Evolutionary conservation across 2,888 invertebrate genomes (phyloP).

Genomic region (Eristalis tenax): DNA sequence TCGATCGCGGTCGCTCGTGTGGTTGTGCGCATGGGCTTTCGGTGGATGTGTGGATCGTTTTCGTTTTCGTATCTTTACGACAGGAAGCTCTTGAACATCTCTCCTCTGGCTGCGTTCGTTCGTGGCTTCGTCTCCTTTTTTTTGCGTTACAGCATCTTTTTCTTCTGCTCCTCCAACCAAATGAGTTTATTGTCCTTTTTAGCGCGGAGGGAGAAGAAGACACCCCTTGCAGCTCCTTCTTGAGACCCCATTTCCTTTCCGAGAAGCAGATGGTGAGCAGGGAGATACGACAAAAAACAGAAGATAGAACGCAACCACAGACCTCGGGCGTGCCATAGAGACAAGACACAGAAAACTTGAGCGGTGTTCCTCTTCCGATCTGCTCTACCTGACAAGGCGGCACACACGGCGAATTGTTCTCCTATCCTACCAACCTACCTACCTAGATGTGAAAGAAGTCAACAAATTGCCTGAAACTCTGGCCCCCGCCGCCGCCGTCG

Average conservation of each 20-base stretch:
- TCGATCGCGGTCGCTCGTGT: background rate
- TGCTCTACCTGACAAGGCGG: slow-evolving; percentile 8
- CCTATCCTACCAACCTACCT: slow-evolving; percentile 61
- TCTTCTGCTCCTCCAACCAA: background rate
- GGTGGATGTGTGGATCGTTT: background rate
- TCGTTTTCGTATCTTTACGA: slow-evolving; percentile 56
- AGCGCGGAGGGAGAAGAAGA: background rate
- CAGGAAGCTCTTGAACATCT: slow-evolving; percentile 51
- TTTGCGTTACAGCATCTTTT: slow-evolving; percentile 34
- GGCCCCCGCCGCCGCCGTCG: background rate
- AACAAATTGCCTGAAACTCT: slow-evolving; percentile 43
- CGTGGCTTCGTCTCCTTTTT: background rate
- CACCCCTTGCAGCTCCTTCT: background rate
- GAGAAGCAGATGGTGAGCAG: slow-evolving; percentile 4
- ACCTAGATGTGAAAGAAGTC: slow-evolving; percentile 63
- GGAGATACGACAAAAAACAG: background rate
- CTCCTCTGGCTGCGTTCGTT: slow-evolving; percentile 26
- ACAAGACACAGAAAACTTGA: background rate
- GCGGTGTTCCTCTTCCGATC: slow-evolving; percentile 58
- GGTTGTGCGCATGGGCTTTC: background rate
- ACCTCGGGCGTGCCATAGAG: slow-evolving; percentile 43
- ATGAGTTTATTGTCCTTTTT: slow-evolving; percentile 63
- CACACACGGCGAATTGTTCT: slow-evolving; percentile 7
- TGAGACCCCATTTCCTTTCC: slow-evolving; percentile 40
- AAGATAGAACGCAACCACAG: background rate